phyloP scores from a whole-genome alignment of 2,888 invertebrate species.

The Tuta absoluta region DNA sequence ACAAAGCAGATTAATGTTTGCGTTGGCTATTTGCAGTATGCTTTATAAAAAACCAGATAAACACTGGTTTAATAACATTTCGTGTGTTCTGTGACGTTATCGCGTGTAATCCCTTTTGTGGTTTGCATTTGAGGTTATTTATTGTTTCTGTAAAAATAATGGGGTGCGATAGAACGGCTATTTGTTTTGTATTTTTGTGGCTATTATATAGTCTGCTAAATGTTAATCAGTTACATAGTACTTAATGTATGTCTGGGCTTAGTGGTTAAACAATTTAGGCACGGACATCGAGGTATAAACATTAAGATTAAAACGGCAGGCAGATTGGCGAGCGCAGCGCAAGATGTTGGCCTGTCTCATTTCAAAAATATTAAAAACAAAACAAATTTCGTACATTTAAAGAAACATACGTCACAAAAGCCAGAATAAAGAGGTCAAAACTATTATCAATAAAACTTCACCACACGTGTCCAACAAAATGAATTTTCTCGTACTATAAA shows the following conservation, averaged over 20 bases:
- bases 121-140: slow-evolving; percentile 24
- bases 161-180: not conserved
- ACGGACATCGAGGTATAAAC: no score
- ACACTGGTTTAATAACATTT: slow-evolving; percentile 66
- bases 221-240: no score
- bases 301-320: no score
- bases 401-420: not conserved
- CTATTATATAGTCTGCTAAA: not conserved
- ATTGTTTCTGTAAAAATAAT: slow-evolving; percentile 25
- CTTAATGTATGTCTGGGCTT: no score
- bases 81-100: slow-evolving; percentile 62
- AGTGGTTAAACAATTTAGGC: no score
- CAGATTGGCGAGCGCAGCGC: no score
- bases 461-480: slow-evolving; percentile 28
- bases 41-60: slow-evolving; percentile 78
- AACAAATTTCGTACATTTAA: no score
- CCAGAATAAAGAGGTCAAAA: not conserved
- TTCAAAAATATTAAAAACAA: no score
- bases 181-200: not conserved
- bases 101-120: slow-evolving; percentile 49
- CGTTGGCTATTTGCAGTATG: slow-evolving; percentile 72
- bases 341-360: no score
- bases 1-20: slow-evolving; percentile 81
- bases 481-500: slow-evolving; percentile 26
- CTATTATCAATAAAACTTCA: not conserved